Percentiles rank a stretch among this genome's conserved stretches.
Evolutionary conservation across 1,140 invertebrate genomes (phyloP).

Genomic region (Pararge aegeria): DNA sequence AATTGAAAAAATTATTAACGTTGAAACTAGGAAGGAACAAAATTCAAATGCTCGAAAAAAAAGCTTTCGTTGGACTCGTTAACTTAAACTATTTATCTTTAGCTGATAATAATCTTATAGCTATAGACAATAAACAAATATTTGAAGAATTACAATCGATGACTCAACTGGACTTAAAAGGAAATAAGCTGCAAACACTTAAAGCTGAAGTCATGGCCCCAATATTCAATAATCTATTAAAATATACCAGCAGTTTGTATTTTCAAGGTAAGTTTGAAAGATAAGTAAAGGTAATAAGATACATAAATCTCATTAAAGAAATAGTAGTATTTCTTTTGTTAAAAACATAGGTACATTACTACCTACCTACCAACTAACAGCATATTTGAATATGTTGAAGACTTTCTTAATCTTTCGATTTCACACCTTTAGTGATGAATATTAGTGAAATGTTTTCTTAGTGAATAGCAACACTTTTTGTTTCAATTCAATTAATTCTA

Average conservation of each 20-base stretch:
- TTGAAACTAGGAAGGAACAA: constrained; percentile 87
- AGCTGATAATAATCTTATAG: constrained; percentile 84
- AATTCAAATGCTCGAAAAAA: constrained; percentile 83
- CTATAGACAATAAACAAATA: constrained; percentile 82
- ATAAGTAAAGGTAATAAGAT: no score
- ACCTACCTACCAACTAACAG: no score
- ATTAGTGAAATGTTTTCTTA: no score
- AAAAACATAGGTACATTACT: no score
- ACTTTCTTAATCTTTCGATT: no score
- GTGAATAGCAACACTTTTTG: no score
- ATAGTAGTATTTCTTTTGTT: no score
- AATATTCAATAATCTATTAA: constrained; percentile 87
- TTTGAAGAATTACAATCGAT: constrained; percentile 81
- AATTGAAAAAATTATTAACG: constrained; percentile 83
- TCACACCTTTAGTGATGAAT: no score
- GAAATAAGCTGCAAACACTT: constrained; percentile 85
- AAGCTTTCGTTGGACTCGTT: constrained; percentile 85
- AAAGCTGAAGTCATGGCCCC: constrained; percentile 85
- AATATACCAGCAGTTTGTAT: constrained; percentile 82
- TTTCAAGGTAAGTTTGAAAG: constrained; percentile 72
- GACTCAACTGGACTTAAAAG: constrained; percentile 82
- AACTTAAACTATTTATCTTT: constrained; percentile 84
- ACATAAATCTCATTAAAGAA: no score
- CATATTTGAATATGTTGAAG: no score
- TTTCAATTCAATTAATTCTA: no score